Conservation (phyloP, 2,797 vertebrate species). For the Gastrophryne carolinensis region DNA sequence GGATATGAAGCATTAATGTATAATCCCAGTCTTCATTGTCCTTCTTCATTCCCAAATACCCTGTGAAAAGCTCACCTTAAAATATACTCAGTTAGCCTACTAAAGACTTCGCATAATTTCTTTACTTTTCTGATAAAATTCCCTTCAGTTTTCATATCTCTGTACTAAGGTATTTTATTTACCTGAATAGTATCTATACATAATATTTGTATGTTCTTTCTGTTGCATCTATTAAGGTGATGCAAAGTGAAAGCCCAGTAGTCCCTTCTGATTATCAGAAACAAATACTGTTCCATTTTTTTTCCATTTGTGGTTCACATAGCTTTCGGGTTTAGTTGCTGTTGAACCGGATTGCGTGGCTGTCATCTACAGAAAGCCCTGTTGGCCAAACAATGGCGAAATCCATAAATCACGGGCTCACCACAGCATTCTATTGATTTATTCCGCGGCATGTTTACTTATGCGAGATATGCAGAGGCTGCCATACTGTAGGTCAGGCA, state of each 20-base stretch:
- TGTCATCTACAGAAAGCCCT: conserved; percentile 17
- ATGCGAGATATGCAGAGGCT: conserved; percentile 21
- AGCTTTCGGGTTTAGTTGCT: neutral
- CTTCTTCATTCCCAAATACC: no score
- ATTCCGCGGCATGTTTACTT: conserved; percentile 22
- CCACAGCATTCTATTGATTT: conserved; percentile 11
- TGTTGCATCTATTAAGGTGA: no score
- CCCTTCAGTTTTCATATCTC: no score
- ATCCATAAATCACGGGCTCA: conserved; percentile 12
- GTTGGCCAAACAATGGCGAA: conserved; percentile 22
- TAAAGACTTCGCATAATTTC: no score
- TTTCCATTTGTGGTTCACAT: neutral
- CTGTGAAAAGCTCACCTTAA: no score
- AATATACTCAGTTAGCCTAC: no score
- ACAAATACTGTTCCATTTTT: neutral
- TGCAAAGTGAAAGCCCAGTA: neutral
- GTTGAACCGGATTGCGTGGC: conserved; percentile 18
- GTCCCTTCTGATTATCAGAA: neutral
- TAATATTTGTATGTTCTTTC: no score
- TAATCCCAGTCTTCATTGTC: no score
- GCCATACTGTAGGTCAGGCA: conserved; percentile 34
- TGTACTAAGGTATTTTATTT: no score
- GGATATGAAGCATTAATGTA: no score
- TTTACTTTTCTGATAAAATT: no score
- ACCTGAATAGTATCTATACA: no score